phyloP scores from a whole-genome alignment of 1,140 invertebrate species.

The Meloidogyne chitwoodi region DNA sequence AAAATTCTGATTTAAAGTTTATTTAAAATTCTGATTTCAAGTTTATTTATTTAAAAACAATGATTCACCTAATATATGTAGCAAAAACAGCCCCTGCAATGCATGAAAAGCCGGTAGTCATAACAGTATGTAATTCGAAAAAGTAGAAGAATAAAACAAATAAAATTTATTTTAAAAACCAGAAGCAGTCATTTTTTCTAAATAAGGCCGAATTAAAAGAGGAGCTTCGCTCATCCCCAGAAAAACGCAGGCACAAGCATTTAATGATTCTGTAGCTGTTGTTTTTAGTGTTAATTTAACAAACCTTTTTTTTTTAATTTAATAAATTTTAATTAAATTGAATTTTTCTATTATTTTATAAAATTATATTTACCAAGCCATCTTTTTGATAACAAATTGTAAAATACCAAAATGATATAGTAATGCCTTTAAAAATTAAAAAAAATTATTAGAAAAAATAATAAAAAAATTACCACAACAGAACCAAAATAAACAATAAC shows the following conservation, averaged over 20 bases:
- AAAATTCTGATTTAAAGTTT: neutral
- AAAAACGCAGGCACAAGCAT: slow-evolving; percentile 80
- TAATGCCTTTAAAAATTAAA: slow-evolving; percentile 73
- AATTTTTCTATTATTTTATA: no score
- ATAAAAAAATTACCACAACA: slow-evolving; percentile 61
- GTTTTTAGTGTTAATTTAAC: slow-evolving; percentile 69
- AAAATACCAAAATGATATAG: slow-evolving; percentile 81
- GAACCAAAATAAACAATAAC: slow-evolving; percentile 58
- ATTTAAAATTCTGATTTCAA: neutral
- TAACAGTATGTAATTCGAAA: slow-evolving; percentile 81
- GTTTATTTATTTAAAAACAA: neutral
- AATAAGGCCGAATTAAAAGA: slow-evolving; percentile 78
- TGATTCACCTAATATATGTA: slow-evolving; percentile 71
- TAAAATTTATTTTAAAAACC: neutral
- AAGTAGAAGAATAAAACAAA: neutral
- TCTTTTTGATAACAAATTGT: slow-evolving; percentile 77
- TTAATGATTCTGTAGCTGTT: slow-evolving; percentile 84
- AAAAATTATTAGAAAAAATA: slow-evolving; percentile 81
- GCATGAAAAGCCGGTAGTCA: slow-evolving; percentile 88
- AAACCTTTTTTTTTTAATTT: neutral
- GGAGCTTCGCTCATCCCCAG: slow-evolving; percentile 85
- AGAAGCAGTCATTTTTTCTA: slow-evolving; percentile 76
- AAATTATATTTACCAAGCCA: no score
- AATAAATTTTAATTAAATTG: no score
- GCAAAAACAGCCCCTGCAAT: slow-evolving; percentile 87